Evolutionary conservation across 2,797 vertebrate species (phyloP).

Genomic region (Parauchenoglanis ngamensis): DNA sequence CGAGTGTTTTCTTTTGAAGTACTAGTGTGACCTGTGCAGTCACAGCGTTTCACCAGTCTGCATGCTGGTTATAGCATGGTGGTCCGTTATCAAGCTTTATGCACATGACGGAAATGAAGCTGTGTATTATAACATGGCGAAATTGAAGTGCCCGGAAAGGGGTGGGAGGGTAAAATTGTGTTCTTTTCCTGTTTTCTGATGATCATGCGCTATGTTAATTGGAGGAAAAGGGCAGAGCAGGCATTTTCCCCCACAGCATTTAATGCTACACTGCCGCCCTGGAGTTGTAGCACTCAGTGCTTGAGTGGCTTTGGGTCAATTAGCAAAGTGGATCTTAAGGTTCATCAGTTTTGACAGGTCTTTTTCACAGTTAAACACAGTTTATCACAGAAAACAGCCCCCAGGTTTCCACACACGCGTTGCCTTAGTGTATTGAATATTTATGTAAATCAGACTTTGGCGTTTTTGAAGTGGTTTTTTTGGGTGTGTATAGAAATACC

Average conservation of each 20-base stretch:
- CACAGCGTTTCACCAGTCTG: conserved; percentile 8
- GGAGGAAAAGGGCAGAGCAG: not conserved
- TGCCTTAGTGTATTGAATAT: not conserved
- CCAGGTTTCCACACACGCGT: not conserved
- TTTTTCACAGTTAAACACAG: not conserved
- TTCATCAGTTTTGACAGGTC: not conserved
- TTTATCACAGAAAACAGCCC: not conserved
- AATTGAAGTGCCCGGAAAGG: not conserved
- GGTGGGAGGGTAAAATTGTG: not conserved
- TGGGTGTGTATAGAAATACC: not conserved
- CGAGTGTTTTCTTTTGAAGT: not conserved
- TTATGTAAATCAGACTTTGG: not conserved
- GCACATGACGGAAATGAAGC: not conserved
- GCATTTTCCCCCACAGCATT: not conserved
- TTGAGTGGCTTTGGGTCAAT: not conserved
- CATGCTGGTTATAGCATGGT: conserved; percentile 16
- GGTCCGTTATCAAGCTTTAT: not conserved
- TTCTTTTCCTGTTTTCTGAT: conserved; percentile 12
- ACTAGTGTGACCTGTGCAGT: not conserved
- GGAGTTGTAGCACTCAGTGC: not conserved
- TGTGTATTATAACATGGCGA: not conserved
- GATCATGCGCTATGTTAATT: not conserved
- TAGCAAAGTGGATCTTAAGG: conserved; percentile 5
- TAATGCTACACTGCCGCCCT: not conserved
- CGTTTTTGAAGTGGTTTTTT: not conserved